Base-by-base conservation (phyloP, 2,113 vertebrate species). In the Climacteris rufus region DNA sequence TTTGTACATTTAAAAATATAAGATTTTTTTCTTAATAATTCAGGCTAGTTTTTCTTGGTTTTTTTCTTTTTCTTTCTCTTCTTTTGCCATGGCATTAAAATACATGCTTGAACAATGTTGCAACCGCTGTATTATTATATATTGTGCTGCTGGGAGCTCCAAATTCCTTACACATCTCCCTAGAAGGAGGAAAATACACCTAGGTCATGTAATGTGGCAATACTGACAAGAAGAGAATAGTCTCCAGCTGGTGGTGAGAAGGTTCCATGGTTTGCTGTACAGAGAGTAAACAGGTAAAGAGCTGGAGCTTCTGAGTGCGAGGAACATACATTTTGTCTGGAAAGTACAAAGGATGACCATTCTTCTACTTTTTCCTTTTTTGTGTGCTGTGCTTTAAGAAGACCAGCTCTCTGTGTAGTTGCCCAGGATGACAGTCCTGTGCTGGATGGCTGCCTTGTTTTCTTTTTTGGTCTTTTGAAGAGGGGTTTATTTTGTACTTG, bases 1-100 rank as follows among this genome's bases (percentile, higher is more conserved):
- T 65, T 89, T 74, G 11, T 68, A 11, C 7, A 10, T 59, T 83
- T 70, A 1, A 90, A 91, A 72, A 80, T 17, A 8, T 15, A 70
- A 81, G 37, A 49, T 11, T 56, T 53, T 93, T 94, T 90, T 74
- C 59, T 54, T 85, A 69, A 87, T 68, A 49, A n/a, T 81, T 22
- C 7, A 54, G 35, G 2, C 2, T 27, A 22, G 8, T 89, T 94
- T 88, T 93, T 11, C 39, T 44, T 66, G 8, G 7, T 45, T 59
- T 7, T 31, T 44, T 42, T 27, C 8, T 9, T 28, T 37, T 37
- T 21, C 4, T 61, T 69, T 24, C 9, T 52, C 2, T 72, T 80
- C 10, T 75, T 86, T 89, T 93, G 11, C 61, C 3, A 5, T 69
- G 22, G 18, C 42, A 52, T 85, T 21, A 74, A 93, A 85, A 63